phyloP scores from a whole-genome alignment of 2,113 vertebrate genomes.

The Silurus asotus region DNA sequence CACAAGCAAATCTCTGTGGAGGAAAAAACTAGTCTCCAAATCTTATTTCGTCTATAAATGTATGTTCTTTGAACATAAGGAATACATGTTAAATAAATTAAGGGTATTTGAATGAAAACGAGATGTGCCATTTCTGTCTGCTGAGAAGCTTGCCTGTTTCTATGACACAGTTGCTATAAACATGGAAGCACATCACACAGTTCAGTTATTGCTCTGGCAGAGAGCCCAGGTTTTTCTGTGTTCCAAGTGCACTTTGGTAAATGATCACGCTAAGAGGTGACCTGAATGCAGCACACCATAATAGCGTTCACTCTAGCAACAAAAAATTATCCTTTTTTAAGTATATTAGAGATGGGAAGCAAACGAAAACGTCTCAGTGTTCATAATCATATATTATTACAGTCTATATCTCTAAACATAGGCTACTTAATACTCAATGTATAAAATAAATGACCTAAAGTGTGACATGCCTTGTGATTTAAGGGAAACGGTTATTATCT shows the following conservation, averaged over 20 bases:
- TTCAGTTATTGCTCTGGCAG: slow-evolving; percentile 31
- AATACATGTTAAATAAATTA: background rate
- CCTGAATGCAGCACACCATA: slow-evolving; percentile 27
- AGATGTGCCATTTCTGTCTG: background rate
- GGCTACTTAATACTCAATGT: background rate
- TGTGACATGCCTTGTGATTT: background rate
- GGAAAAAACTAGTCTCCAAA: background rate
- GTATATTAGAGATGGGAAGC: background rate
- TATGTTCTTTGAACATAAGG: background rate
- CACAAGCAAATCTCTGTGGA: background rate
- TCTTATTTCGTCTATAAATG: background rate
- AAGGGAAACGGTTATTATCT: background rate
- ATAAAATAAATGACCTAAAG: background rate
- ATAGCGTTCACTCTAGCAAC: slow-evolving; percentile 7
- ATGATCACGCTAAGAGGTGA: slow-evolving; percentile 26
- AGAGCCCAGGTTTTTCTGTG: slow-evolving; percentile 37
- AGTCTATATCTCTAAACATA: background rate
- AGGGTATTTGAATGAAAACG: background rate
- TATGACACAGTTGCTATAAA: slow-evolving; percentile 47
- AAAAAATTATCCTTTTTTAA: background rate
- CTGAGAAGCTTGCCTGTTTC: slow-evolving; percentile 18
- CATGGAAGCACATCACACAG: slow-evolving; percentile 17
- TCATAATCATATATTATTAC: background rate
- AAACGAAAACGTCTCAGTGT: background rate
- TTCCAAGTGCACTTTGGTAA: slow-evolving; percentile 30